These are phyloP conservation scores for Matsumurasca onukii DNA, from an alignment of 1,140 invertebrate genomes.

Conservation along the genomic window DNA sequence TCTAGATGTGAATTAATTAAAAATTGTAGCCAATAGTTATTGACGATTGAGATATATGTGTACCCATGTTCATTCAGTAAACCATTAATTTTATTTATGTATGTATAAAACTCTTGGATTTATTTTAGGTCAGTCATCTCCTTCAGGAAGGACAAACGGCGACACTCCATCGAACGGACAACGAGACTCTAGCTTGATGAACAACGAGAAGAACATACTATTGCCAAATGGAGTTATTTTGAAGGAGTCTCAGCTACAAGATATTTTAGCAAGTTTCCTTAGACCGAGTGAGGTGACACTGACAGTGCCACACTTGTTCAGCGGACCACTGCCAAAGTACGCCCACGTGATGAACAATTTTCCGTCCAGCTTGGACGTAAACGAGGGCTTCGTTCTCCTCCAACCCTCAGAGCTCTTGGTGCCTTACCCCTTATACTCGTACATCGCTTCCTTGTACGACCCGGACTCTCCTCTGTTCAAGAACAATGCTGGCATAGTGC, in stretches of 20 bases:
- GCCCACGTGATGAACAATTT: not conserved
- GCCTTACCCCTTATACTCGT: not conserved
- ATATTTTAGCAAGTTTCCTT: not conserved
- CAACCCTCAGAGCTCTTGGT: not conserved
- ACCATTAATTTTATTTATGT: too few species aligned
- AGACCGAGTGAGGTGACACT: not conserved
- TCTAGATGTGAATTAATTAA: too few species aligned
- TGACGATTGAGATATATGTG: too few species aligned
- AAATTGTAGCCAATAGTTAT: too few species aligned
- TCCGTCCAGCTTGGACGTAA: not conserved
- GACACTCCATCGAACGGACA: too few species aligned
- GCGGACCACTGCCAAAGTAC: constrained; percentile 5
- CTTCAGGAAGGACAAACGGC: too few species aligned
- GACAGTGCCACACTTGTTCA: not conserved
- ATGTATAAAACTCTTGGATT: too few species aligned
- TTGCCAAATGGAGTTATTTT: not conserved
- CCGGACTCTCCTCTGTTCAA: not conserved
- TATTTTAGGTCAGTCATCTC: too few species aligned
- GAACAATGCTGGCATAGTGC: not conserved
- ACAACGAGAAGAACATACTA: not conserved
- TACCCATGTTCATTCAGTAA: too few species aligned
- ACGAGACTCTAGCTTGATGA: too few species aligned
- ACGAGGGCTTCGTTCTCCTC: constrained; percentile 2
- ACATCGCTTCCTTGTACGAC: not conserved
- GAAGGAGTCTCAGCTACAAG: not conserved